Base-by-base conservation (phyloP, 2,888 invertebrate genomes). In the Watsonalla binaria region DNA sequence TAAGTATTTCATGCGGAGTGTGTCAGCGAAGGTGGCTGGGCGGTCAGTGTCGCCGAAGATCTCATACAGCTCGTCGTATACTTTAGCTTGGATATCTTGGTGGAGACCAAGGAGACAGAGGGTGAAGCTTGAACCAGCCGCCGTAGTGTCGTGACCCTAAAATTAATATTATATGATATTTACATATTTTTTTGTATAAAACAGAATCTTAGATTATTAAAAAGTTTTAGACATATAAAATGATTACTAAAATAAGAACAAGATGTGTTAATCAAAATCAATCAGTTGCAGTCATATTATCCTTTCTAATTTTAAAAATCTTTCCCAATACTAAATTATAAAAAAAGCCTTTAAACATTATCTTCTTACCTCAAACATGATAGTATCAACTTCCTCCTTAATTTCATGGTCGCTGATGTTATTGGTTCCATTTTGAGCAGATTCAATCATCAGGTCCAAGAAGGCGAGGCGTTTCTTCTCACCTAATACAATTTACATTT, bases 291-390 rank as follows among this genome's bases (percentile, higher is more conserved):
- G n/a, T n/a, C n/a, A n/a, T n/a, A n/a, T n/a, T n/a, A n/a, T n/a
- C n/a, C n/a, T n/a, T n/a, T n/a, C n/a, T n/a, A n/a, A n/a, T n/a
- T n/a, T n/a, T n/a, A n/a, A n/a, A n/a, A n/a, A n/a, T n/a, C n/a
- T n/a, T n/a, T n/a, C n/a, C n/a, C n/a, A n/a, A n/a, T n/a, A n/a
- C n/a, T n/a, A 35, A 35, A 6, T 45, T 45, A 45, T 11, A 45
- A 5, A 45, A 45, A 45, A 35, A 6, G 35, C 53, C 46, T 65
- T 76, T n/a, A n/a, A n/a, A n/a, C n/a, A n/a, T n/a, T n/a, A n/a
- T n/a, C n/a, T n/a, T n/a, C n/a, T n/a, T n/a, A 93, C 96, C 93
- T 98, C 95, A 77, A 96, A 96, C 96, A 96, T 96, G 55, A 96
- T 96, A 0, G 96, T 96, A 70, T 96, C 95, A 0, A 96, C 96